Evolutionary conservation across 2,113 vertebrate species (phyloP), one percentile per base, ranked within the genome.

Genomic region (Pleuronectes platessa): DNA sequence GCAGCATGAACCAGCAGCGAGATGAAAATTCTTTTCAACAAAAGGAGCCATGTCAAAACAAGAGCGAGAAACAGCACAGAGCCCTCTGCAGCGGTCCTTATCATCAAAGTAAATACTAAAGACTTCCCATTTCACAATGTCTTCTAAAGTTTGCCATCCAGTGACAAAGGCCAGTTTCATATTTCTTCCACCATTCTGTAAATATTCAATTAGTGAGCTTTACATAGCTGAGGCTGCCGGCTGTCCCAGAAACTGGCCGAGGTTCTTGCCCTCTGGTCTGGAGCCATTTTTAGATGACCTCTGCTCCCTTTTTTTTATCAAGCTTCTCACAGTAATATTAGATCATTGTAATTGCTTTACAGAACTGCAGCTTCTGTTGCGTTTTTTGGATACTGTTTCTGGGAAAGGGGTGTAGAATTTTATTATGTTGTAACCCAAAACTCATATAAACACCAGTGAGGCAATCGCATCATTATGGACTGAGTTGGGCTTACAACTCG

Each of bases 201-300:
- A 95, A 95, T 94, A 95, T 86, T 82, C 87, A 91, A 83, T 95
- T 93, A 94, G 88, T 71, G 68, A 84, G 84, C 78, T 61, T 66
- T 24, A 18, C 54, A 83, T 76, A 79, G 77, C 80, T 23, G 56
- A 70, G 47, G 3, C 51, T 0, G 54, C 58, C 76, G 61, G 71
- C 76, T 78, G 78, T 67, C 66, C n/a, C 65, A 83, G 56, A 63
- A 40, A 79, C 67, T 49, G 67, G 63, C 70, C 21, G 71, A 73
- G 93, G 90, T 94, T 91, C 88, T 86, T 92, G 92, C 90, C 80
- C 91, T 87, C 87, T 89, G 89, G 71, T 92, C 89, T 90, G 87
- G 79, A 90, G 88, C 94, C 90, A 87, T 94, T 94, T 96, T 92
- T 95, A 96, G 95, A 80, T 6, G 18, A 71, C 82, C 79, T 86